Evolutionary conservation across 2,888 invertebrate species (phyloP).

Genomic region (Cerastis rubricosa): DNA sequence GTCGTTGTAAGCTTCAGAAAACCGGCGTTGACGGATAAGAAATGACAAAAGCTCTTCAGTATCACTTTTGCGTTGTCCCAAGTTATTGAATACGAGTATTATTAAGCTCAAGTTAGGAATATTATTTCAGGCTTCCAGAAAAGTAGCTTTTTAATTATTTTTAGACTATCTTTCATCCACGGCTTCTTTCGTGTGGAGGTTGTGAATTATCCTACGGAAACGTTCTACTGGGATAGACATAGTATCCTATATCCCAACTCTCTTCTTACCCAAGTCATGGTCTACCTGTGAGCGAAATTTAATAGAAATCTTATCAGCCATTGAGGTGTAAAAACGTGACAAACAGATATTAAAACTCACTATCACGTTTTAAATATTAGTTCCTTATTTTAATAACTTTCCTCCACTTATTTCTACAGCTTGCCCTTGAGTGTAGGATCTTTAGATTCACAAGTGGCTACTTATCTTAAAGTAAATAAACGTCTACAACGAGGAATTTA

Average conservation of each 20-base stretch:
- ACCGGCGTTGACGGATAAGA: conserved; percentile 51
- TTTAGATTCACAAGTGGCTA: conserved; percentile 10
- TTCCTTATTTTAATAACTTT: conserved; percentile 28
- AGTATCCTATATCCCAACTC: neutral
- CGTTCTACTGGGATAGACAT: neutral
- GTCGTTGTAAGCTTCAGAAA: conserved; percentile 30
- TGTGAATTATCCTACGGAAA: neutral
- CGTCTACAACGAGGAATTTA: neutral
- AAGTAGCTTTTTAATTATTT: conserved; percentile 35
- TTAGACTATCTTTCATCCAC: neutral
- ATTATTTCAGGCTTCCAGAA: conserved; percentile 42
- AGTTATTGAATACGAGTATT: conserved; percentile 59
- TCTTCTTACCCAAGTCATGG: neutral
- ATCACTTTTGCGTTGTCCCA: conserved; percentile 56
- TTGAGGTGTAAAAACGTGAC: neutral
- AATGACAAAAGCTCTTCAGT: conserved; percentile 62
- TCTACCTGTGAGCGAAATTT: neutral
- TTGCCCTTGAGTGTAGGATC: neutral
- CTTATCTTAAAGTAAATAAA: conserved; percentile 8
- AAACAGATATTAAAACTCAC: neutral
- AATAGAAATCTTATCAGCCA: neutral
- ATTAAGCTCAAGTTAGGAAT: conserved; percentile 44
- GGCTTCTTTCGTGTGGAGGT: neutral
- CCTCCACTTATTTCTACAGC: neutral
- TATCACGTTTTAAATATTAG: neutral